Percentiles rank a stretch among this genome's conserved stretches.
Evolutionary conservation across 2,888 invertebrate species (phyloP).

Genomic region (Trachelus tabidus): DNA sequence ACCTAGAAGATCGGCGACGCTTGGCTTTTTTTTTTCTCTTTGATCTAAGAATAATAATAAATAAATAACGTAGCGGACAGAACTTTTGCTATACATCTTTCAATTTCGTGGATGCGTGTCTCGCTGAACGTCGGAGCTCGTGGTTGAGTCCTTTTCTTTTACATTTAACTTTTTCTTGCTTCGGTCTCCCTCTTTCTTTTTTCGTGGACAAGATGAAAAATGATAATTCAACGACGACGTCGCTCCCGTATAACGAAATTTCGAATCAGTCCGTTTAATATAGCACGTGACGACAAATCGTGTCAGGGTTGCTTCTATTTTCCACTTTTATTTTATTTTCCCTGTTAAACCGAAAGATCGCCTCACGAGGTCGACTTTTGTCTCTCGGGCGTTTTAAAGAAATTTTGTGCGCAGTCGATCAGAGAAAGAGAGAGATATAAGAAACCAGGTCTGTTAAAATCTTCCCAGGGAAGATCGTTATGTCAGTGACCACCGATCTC

Average conservation of each 20-base stretch:
- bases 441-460: neutral
- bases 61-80: too few species aligned
- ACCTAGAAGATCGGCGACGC: too few species aligned
- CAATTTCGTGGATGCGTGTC: too few species aligned
- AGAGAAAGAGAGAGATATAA: neutral
- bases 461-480: neutral
- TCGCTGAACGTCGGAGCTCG: too few species aligned
- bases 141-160: too few species aligned
- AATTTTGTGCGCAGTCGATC: neutral
- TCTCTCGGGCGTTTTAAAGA: neutral
- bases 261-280: neutral
- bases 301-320: neutral
- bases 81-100: too few species aligned
- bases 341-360: too few species aligned
- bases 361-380: neutral
- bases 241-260: neutral
- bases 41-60: too few species aligned
- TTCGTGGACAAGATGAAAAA: neutral
- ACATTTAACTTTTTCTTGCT: neutral
- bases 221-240: neutral
- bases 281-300: neutral
- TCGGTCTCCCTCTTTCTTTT: neutral
- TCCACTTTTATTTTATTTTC: neutral
- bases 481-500: neutral
- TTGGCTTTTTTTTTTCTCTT: too few species aligned